Evolutionary conservation across 2,888 invertebrate genomes (phyloP).

Genomic region (Smittia sp.): DNA sequence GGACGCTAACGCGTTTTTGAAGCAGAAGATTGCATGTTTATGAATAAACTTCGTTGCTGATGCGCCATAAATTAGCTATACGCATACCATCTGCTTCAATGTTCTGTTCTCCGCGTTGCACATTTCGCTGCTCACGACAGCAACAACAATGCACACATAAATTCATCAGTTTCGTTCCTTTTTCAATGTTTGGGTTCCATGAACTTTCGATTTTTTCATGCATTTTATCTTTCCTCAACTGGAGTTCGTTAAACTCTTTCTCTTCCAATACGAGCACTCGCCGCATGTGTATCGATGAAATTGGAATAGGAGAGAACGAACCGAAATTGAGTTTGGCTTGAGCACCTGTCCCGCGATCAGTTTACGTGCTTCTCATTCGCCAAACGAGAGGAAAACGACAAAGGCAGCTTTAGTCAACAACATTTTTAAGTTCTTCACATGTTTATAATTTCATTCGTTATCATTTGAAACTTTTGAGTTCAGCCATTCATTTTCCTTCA

Average conservation of each 20-base stretch:
- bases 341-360: background rate
- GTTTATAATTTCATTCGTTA: constrained; percentile 19
- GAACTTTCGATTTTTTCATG: constrained; percentile 25
- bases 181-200: background rate
- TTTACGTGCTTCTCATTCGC: background rate
- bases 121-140: background rate
- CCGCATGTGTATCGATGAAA: constrained; percentile 3
- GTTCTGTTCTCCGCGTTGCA: constrained; percentile 4
- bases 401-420: background rate
- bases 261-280: background rate
- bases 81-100: background rate
- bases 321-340: background rate
- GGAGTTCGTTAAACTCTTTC: constrained; percentile 10
- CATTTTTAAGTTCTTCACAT: constrained; percentile 5
- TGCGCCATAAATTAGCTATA: background rate
- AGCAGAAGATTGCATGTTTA: background rate
- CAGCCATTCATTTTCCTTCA: background rate
- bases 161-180: constrained; percentile 23
- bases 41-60: background rate
- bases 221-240: constrained; percentile 10
- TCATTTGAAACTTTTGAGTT: background rate
- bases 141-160: constrained; percentile 9
- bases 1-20: background rate
- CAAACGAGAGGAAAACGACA: background rate
- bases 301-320: background rate